Percentiles rank a stretch among this genome's conserved stretches.
Conservation (phyloP, 1,140 invertebrate genomes). For the Adelges cooleyi region DNA sequence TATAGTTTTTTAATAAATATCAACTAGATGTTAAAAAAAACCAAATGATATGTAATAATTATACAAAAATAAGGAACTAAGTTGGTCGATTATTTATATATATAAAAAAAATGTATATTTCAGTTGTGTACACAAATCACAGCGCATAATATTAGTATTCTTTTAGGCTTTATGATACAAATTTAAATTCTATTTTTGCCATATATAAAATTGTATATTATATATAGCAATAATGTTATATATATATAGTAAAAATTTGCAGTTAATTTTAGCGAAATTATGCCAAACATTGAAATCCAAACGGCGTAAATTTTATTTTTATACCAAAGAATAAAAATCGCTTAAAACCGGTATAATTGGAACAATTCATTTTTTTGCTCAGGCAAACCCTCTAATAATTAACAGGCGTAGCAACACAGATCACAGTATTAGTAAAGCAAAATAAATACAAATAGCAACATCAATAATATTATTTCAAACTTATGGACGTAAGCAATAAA, state of each 20-base stretch:
- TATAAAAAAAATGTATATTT: too few relatives aligned
- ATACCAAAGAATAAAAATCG: constrained; percentile 5
- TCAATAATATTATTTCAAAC: constrained; percentile 15
- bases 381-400: constrained; percentile 18
- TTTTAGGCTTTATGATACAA: too few relatives aligned
- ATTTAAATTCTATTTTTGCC: too few relatives aligned
- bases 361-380: neutral
- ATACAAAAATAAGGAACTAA: neutral
- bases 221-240: too few relatives aligned
- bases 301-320: too few relatives aligned
- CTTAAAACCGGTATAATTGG: too few relatives aligned
- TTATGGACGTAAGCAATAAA: neutral
- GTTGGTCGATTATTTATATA: neutral
- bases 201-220: too few relatives aligned
- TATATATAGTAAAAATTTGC: too few relatives aligned
- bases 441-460: constrained; percentile 27
- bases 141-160: too few relatives aligned
- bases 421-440: constrained; percentile 25
- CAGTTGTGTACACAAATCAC: too few relatives aligned
- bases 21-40: neutral
- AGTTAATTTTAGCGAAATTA: too few relatives aligned
- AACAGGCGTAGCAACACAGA: constrained; percentile 26
- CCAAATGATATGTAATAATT: neutral
- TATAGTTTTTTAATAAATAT: neutral
- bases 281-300: too few relatives aligned